A percentile compares a stretch with the other conserved stretches of the same genome.
phyloP scores from a whole-genome alignment of 2,888 invertebrate species.

The Campoletis raptor region DNA sequence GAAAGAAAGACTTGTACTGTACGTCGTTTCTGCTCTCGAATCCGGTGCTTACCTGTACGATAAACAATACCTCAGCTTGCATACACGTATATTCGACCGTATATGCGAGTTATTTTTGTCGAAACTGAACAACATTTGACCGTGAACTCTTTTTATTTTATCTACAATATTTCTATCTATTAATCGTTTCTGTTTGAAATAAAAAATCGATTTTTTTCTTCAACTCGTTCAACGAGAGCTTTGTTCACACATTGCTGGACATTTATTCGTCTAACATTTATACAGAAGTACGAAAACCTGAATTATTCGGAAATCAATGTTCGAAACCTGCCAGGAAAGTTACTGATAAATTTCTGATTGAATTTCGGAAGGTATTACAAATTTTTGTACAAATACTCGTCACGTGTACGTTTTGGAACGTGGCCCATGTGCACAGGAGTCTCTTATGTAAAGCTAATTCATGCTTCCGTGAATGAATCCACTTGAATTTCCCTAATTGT shows the following conservation, averaged over 20 bases:
- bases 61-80: slow-evolving; percentile 15
- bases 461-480: too few species aligned
- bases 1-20: neutral
- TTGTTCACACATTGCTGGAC: neutral
- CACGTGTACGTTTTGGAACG: too few species aligned
- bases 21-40: slow-evolving; percentile 28
- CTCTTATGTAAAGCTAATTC: too few species aligned
- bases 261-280: neutral
- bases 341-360: too few species aligned
- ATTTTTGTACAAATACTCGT: too few species aligned
- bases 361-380: too few species aligned
- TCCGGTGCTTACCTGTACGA: slow-evolving; percentile 11
- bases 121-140: neutral
- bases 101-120: neutral
- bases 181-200: neutral
- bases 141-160: neutral
- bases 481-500: too few species aligned
- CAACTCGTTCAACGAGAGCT: neutral
- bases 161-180: neutral
- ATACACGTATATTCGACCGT: too few species aligned
- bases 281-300: neutral
- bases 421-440: too few species aligned
- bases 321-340: too few species aligned
- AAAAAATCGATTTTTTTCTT: neutral
- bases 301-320: too few species aligned